Evolutionary conservation across 1,140 invertebrate genomes (phyloP), one percentile per base, ranked within the genome.

Genomic region (Drosophila miranda): DNA sequence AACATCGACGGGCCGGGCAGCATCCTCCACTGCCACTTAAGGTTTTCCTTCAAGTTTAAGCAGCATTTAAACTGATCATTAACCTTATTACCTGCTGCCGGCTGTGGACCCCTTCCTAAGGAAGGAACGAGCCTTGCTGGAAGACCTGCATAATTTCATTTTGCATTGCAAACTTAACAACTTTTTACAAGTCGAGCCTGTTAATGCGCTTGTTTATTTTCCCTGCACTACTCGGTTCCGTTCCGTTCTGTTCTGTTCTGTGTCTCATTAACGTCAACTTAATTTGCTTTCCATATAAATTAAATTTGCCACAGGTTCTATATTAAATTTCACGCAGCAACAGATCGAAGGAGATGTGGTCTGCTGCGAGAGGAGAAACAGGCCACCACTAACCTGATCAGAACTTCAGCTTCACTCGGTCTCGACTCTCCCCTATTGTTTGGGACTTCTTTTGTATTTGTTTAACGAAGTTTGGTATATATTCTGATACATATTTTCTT

Each of bases 61-160:
- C 74, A 84, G 81, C 69, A 80, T 78, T 81, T 62, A 87, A 87
- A 75, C 78, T 69, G 74, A 81, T 81, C 82, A 87, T 87, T 86
- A 78, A 87, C 78, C 69, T 67, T 71, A 78, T 86, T 86, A 86
- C 69, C 71, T 71, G 60, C 28, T 16, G 28, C 41, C 48, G 11
- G 14, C 30, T 34, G 8, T 23, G 30, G 28, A 60, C 1, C 34
- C 57, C 38, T 8, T 11, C 34, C 30, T 44, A 43, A 38, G 8
- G 30, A 34, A 34, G 16, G 4, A 41, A 49, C 28, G 11, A 38
- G 38, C 4, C 28, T 38, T 44, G 51, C 14, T 34, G 14, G 26
- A 30, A n/a, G 49, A 48, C 48, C 61, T 81, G 62, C 69, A 69
- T 86, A 86, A 86, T 86, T 87, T 64, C 73, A 87, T 86, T 86